A percentile compares a stretch with the other conserved stretches of the same genome.
Evolutionary conservation across 1,140 invertebrate genomes (phyloP).

Genomic region (Ephestia elutella): DNA sequence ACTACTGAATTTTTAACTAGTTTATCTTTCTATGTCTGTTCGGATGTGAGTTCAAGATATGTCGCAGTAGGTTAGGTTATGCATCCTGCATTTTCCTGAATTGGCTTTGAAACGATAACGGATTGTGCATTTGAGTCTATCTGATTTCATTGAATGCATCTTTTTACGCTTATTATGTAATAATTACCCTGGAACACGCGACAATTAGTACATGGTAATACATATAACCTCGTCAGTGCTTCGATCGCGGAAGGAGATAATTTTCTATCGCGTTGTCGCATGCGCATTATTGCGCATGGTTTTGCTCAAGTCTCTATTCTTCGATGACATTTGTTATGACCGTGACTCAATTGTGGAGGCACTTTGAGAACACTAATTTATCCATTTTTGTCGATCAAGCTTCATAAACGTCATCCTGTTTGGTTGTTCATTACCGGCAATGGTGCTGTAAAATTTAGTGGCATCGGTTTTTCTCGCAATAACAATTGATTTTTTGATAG

Average conservation of each 20-base stretch:
- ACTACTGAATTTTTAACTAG: not conserved
- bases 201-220: not conserved
- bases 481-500: no score
- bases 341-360: slow-evolving; percentile 26
- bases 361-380: slow-evolving; percentile 34
- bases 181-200: slow-evolving; percentile 14
- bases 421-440: slow-evolving; percentile 15
- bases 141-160: not conserved
- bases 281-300: not conserved
- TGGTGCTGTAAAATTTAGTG: no score
- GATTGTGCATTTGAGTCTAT: no score
- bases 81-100: no score
- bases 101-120: no score
- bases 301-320: slow-evolving; percentile 30
- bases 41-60: not conserved
- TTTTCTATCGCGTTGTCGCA: not conserved
- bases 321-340: slow-evolving; percentile 26
- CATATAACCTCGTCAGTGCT: no score
- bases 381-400: slow-evolving; percentile 42
- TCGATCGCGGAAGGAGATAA: no score
- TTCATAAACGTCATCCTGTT: slow-evolving; percentile 51
- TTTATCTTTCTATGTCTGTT: not conserved
- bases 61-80: no score
- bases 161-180: slow-evolving; percentile 13
- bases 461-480: no score